Base-by-base conservation (phyloP, 2,113 vertebrate genomes). In the Rhipidura dahli region DNA sequence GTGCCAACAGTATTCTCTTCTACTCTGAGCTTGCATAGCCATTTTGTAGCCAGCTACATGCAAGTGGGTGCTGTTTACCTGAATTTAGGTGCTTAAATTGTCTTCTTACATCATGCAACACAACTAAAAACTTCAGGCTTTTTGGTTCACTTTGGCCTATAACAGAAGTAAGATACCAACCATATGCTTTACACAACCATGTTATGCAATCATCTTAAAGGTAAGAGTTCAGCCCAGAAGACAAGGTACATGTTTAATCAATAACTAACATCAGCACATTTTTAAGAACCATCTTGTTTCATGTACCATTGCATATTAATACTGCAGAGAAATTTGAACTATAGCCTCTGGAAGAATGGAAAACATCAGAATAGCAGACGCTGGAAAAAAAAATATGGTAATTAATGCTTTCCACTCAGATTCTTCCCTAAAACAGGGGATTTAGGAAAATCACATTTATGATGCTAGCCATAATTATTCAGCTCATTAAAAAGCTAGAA, bases 171-270 rank as follows among this genome's bases (percentile, higher is more conserved):
- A 10, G 31, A 49, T 31, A 53, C 10, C 13, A 84, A n/a, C 5
- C 1, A 0, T 7, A 49, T 2, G 13, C 50, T 83, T 95, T 72
- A 77, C 30, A 63, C 76, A 89, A 61, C 13, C 7, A 14, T 0
- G 10, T 94, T 94, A 56, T 37, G 35, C 69, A 93, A 93, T 44
- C 54, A 80, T 21, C 60, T 88, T 86, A 51, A 86, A 65, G 40
- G n/a, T 40, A 79, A 49, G 59, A 56, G 87, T 96, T 88, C 63
- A 42, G 53, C n/a, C 63, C 79, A 89, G 35, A 86, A 92, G 76
- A 81, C 93, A 97, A 97, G 57, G 94, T 96, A 83, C 90, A 44
- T 0, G 0, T 73, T 93, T 95, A 96, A 96, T 94, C 37, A 76
- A 53, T 80, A 95, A 96, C 94, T n/a, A 80, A 18, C 63, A 93